Evolutionary conservation across 1,140 invertebrate species (phyloP), one percentile per base, ranked within the genome.

Genomic region (Camponotus floridanus): DNA sequence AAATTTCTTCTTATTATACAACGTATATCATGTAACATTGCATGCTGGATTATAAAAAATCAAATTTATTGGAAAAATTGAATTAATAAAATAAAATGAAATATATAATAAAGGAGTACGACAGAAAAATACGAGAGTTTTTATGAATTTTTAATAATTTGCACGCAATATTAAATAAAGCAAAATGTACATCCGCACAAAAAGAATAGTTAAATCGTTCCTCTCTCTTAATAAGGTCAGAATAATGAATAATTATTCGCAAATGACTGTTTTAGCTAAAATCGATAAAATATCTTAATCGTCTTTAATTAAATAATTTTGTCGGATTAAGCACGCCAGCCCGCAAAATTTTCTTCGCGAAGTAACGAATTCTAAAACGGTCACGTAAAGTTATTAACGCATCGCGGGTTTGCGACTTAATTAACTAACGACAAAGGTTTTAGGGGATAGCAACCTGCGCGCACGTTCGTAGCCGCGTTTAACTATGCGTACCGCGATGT

Each of bases 361-460:
- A 36, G 71, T 65, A 73, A 78, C 61, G 55, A 76, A 88, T 70
- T 76, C 68, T 39, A 62, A 61, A 74, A 67, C 71, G 57, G 13
- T 39, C 86, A 62, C 57, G 70, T 71, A 33, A 83, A 86, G 51
- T 88, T 89, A 81, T 86, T 81, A 89, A 89, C 70, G 62, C 48
- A 83, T 26, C 64, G 57, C 70, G 36, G 51, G 45, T 76, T 87
- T 78, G 70, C 62, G 73, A 86, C 84, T 90, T 89, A 87, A 90
- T 90, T 89, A 89, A 89, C 48, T 55, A 59, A 48, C 71, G 74
- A 89, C 79, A 83, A 90, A 90, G 88, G 84, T 89, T 90, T 87
- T 18, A 67, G 55, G 11, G 31, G 51, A 33, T n/a, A 57, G 13
- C 36, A 31, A 59, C 18, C 42, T 42, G 31, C 62, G 45, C 45